Evolutionary conservation across 2,888 invertebrate genomes (phyloP), one percentile per base, ranked within the genome.

Genomic region (Ectropis crepuscularia): DNA sequence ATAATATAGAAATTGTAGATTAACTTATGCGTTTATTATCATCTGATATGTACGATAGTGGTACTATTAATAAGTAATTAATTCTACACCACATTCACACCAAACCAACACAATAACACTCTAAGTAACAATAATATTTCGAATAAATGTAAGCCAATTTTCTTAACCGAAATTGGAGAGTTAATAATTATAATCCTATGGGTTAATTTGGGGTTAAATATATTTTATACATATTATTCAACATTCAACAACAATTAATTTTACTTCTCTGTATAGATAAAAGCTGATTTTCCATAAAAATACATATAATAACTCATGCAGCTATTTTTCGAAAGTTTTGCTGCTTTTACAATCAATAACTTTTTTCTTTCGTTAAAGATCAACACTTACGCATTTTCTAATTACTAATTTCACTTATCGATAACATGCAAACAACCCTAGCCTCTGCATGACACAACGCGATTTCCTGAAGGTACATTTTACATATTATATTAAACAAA

Each of bases 201-300:
- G 77, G 77, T 63, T 55, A 84, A 74, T 81, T 79, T 75, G 73
- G 82, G 87, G 85, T 85, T 89, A 90, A 83, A 90, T 89, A 89
- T 81, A 87, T 83, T 86, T 83, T 82, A 82, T 85, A 84, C 76
- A 78, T 75, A 81, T 83, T 83, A 79, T 83, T 63, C 81, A 90
- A 90, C 83, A 82, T 73, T 90, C 78, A 90, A 91, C 89, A 91
- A 90, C 87, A 81, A 79, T 83, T 87, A 83, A 82, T 79, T 81
- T 79, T 57, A 63, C 49, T 55, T 51, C 37, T 69, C 55, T 65
- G 57, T 65, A 72, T 65, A 73, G 73, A 74, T 63, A 69, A 69
- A 67, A 68, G 68, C 69, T 37, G 46, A 48, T 61, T 69, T 67
- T 68, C 57, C 68, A 71, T 68, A 71, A 70, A 68, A 65, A 68